Evolutionary conservation across 64 coral and sea anemone species (phyloP).

Genomic region (Platygyra sinensis): DNA sequence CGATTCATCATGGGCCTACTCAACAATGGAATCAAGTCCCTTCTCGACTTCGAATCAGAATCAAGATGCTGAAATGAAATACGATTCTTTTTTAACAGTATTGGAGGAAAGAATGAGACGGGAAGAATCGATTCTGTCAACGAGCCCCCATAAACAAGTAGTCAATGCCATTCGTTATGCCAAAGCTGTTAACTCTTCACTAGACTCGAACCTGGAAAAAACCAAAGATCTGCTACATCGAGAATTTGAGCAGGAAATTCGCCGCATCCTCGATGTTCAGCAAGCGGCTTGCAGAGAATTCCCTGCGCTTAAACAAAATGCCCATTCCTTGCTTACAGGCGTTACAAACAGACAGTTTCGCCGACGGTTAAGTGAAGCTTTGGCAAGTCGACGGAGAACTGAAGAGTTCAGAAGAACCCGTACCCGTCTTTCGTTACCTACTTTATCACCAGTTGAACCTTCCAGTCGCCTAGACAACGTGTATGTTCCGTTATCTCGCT

Average conservation of each 20-base stretch:
- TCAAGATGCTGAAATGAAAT: conserved; percentile 30
- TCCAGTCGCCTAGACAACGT: conserved; percentile 11
- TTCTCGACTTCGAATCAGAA: not conserved
- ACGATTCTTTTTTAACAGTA: conserved; percentile 8
- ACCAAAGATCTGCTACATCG: conserved; percentile 40
- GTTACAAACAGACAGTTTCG: conserved; percentile 56
- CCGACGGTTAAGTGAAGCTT: conserved; percentile 17
- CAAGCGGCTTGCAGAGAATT: conserved; percentile 15
- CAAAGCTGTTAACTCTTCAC: conserved; percentile 49
- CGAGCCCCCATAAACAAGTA: conserved; percentile 65
- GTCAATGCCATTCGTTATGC: conserved; percentile 72
- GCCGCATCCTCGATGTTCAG: conserved; percentile 60
- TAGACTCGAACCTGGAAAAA: conserved; percentile 60
- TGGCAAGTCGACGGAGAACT: conserved; percentile 16
- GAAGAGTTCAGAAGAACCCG: conserved; percentile 52
- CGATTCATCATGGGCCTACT: not conserved
- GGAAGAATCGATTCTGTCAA: conserved; percentile 62
- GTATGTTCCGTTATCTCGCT: not conserved
- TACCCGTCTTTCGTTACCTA: conserved; percentile 57
- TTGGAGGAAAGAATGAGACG: conserved; percentile 72
- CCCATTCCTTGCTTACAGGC: not conserved
- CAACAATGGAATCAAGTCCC: not conserved
- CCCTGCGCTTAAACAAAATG: not conserved
- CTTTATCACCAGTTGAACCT: conserved; percentile 6
- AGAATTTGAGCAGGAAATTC: conserved; percentile 74